phyloP scores from a whole-genome alignment of 2,888 invertebrate species.

The Drosophila emarginata region DNA sequence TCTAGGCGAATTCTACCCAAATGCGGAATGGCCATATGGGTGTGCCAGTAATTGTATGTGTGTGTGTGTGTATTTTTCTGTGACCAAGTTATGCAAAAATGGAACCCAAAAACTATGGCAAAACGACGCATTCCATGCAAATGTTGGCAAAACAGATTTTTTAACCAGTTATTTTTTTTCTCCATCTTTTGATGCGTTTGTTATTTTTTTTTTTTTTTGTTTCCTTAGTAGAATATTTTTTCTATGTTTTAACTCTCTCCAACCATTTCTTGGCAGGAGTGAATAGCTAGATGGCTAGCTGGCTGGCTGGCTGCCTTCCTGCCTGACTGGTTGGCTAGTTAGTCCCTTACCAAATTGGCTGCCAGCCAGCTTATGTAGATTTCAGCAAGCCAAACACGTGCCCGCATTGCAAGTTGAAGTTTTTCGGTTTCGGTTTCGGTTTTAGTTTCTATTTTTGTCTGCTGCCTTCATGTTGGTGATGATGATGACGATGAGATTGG shows the following conservation, averaged over 20 bases:
- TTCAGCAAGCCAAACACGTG: slow-evolving; percentile 72
- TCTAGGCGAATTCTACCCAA: slow-evolving; percentile 19
- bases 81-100: slow-evolving; percentile 70
- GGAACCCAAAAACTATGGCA: slow-evolving; percentile 47
- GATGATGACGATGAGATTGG: slow-evolving; percentile 13
- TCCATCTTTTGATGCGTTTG: slow-evolving; percentile 21
- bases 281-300: slow-evolving; percentile 54
- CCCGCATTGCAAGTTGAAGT: slow-evolving; percentile 65
- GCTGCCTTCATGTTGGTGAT: slow-evolving; percentile 21
- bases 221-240: slow-evolving; percentile 40
- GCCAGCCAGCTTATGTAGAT: slow-evolving; percentile 75
- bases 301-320: slow-evolving; percentile 26
- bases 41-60: neutral
- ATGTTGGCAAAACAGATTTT: slow-evolving; percentile 75
- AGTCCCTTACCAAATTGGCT: slow-evolving; percentile 70
- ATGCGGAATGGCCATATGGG: slow-evolving; percentile 44
- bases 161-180: slow-evolving; percentile 53
- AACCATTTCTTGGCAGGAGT: slow-evolving; percentile 43
- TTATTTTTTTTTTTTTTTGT: slow-evolving; percentile 31
- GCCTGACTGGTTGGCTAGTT: slow-evolving; percentile 57
- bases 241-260: slow-evolving; percentile 16
- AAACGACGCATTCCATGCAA: slow-evolving; percentile 66
- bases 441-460: slow-evolving; percentile 60
- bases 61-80: slow-evolving; percentile 22
- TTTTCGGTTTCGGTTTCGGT: slow-evolving; percentile 56